Evolutionary conservation across 2,797 vertebrate species (phyloP), one percentile per base, ranked within the genome.

Genomic region (Pampus argenteus): DNA sequence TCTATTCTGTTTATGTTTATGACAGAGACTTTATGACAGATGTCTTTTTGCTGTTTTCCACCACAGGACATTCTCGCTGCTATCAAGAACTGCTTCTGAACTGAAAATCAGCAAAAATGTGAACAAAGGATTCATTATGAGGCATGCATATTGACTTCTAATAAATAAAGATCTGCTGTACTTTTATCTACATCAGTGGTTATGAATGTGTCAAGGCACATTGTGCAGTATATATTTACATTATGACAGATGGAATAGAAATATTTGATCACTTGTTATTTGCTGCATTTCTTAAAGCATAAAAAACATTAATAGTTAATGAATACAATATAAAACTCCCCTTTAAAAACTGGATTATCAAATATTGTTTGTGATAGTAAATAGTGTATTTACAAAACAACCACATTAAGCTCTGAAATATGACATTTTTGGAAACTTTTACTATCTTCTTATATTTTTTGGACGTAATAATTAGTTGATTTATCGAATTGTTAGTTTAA

Each of bases 221-320:
- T 34, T n/a, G n/a, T n/a, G n/a, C n/a, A n/a, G 20, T 6, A 23
- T 34, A 40, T 14, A 29, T 34, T 38, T n/a, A 28, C 7, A 29
- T 42, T 40, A 29, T 20, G 25, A 23, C 17, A 38, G 22, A 63
- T 0, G 18, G 28, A 3, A 36, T 18, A 36, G 58, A 20, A 28
- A 15, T 13, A 36, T 36, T 36, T 36, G 7, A 38, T 14, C 38
- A 40, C 5, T 14, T 10, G 18, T 52, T 6, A 28, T 64, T 51
- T 51, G 6, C 23, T 15, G 10, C 22, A 31, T 31, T 66, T 55
- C n/a, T 66, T 57, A n/a, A n/a, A n/a, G n/a, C n/a, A n/a, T n/a
- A n/a, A n/a, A n/a, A n/a, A n/a, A n/a, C n/a, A n/a, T n/a, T n/a
- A n/a, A n/a, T n/a, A n/a, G n/a, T n/a, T n/a, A n/a, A n/a, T n/a